Evolutionary conservation across 2,888 invertebrate species (phyloP).

Genomic region (Scaptomyza parva): DNA sequence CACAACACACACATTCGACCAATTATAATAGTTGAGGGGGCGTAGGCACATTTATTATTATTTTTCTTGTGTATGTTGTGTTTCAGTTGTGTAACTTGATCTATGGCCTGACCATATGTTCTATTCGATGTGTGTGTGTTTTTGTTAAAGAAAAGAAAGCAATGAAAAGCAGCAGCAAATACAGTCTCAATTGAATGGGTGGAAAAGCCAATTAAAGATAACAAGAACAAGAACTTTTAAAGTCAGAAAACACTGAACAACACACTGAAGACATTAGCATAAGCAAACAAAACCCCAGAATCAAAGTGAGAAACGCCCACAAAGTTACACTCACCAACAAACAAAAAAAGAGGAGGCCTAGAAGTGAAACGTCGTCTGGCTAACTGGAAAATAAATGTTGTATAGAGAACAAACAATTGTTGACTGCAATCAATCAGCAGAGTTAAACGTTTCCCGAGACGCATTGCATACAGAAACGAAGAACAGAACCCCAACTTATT

Average conservation of each 20-base stretch:
- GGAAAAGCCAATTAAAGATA: constrained; percentile 76
- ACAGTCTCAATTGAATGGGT: constrained; percentile 58
- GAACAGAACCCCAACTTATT: not conserved
- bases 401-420: constrained; percentile 79
- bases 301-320: constrained; percentile 21
- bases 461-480: no score
- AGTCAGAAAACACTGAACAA: no score
- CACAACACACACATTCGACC: constrained; percentile 43
- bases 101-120: constrained; percentile 56
- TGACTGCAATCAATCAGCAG: constrained; percentile 81
- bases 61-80: constrained; percentile 4
- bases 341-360: constrained; percentile 40
- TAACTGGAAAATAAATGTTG: constrained; percentile 75
- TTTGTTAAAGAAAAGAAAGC: constrained; percentile 2
- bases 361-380: constrained; percentile 56
- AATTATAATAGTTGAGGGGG: constrained; percentile 64
- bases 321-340: not conserved
- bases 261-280: constrained; percentile 65
- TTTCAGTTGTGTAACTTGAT: constrained; percentile 53
- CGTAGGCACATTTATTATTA: constrained; percentile 17
- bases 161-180: constrained; percentile 10
- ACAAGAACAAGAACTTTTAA: constrained; percentile 59
- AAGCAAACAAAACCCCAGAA: constrained; percentile 44
- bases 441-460: constrained; percentile 77
- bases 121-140: constrained; percentile 6